Conservation (phyloP, 2,888 invertebrate genomes). For the Cetonia aurata region DNA sequence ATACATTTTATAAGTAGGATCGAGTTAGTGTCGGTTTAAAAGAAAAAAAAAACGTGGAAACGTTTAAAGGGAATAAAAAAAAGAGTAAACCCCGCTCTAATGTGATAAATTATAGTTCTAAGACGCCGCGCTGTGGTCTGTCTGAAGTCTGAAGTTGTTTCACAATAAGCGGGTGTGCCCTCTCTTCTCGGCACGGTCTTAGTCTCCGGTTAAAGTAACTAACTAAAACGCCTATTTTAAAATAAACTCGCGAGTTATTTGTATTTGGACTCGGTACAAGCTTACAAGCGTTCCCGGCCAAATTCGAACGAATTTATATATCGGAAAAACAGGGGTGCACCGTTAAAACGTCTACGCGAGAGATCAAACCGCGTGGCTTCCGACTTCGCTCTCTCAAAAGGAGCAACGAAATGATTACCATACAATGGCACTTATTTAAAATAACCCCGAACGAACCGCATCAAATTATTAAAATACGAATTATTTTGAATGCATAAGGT, state of each 20-base stretch:
- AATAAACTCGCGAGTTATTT: conserved; percentile 45
- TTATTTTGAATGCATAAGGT: conserved; percentile 57
- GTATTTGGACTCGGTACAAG: conserved; percentile 47
- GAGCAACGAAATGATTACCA: conserved; percentile 53
- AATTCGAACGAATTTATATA: conserved; percentile 46
- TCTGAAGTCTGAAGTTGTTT: conserved; percentile 26
- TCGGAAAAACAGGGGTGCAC: conserved; percentile 48
- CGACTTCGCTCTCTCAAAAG: conserved; percentile 54
- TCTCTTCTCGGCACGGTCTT: background rate
- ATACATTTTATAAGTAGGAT: too few relatives aligned
- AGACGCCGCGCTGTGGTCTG: conserved; percentile 28
- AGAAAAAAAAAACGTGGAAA: too few relatives aligned
- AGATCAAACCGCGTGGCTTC: conserved; percentile 53
- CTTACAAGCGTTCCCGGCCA: conserved; percentile 46
- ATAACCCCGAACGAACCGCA: conserved; percentile 58
- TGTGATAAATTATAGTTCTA: conserved; percentile 41
- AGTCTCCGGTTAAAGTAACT: background rate
- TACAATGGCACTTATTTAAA: conserved; percentile 59
- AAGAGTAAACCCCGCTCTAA: background rate
- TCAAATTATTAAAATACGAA: conserved; percentile 61
- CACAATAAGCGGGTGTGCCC: conserved; percentile 21
- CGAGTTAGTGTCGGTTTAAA: too few relatives aligned
- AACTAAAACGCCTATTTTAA: conserved; percentile 32
- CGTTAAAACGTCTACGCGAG: conserved; percentile 54
- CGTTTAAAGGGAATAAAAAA: too few relatives aligned